Percentiles rank a stretch among this genome's conserved stretches.
These are phyloP conservation scores for Unio pictorum DNA, from an alignment of 2,888 invertebrate species.

Conservation along the genomic window DNA sequence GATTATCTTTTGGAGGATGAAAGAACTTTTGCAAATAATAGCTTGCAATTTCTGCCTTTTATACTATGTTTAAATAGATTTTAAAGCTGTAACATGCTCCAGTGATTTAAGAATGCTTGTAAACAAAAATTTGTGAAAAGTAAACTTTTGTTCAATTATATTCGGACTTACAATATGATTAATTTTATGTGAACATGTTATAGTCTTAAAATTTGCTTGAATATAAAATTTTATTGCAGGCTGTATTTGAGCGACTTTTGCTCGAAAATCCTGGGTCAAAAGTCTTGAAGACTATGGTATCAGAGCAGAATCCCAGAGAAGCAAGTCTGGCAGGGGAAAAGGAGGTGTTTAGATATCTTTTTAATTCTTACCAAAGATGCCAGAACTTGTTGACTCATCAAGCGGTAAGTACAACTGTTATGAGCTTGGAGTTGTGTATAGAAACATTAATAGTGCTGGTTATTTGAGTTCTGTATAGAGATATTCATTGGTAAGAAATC, in stretches of 20 bases:
- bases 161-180: not conserved
- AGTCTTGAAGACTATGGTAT: slow-evolving; percentile 28
- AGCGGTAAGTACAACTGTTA: slow-evolving; percentile 11
- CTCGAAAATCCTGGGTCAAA: slow-evolving; percentile 43
- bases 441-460: not conserved
- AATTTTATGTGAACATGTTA: not conserved
- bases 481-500: too few species aligned
- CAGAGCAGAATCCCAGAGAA: slow-evolving; percentile 20
- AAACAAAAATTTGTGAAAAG: too few species aligned
- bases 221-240: slow-evolving; percentile 35
- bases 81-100: too few species aligned
- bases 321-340: slow-evolving; percentile 49
- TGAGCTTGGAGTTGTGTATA: not conserved
- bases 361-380: slow-evolving; percentile 48
- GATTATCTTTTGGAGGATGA: too few species aligned
- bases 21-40: too few species aligned
- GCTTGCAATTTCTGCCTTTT: too few species aligned
- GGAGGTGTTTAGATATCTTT: slow-evolving; percentile 60
- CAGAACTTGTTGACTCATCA: slow-evolving; percentile 9
- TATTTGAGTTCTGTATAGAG: too few species aligned
- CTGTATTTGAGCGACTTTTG: slow-evolving; percentile 66
- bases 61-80: too few species aligned
- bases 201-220: slow-evolving; percentile 1
- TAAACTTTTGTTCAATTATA: too few species aligned
- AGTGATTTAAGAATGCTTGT: too few species aligned